These are phyloP conservation scores for Donacobius atricapilla DNA, from an alignment of 2,113 vertebrate species.

Conservation along the genomic window DNA sequence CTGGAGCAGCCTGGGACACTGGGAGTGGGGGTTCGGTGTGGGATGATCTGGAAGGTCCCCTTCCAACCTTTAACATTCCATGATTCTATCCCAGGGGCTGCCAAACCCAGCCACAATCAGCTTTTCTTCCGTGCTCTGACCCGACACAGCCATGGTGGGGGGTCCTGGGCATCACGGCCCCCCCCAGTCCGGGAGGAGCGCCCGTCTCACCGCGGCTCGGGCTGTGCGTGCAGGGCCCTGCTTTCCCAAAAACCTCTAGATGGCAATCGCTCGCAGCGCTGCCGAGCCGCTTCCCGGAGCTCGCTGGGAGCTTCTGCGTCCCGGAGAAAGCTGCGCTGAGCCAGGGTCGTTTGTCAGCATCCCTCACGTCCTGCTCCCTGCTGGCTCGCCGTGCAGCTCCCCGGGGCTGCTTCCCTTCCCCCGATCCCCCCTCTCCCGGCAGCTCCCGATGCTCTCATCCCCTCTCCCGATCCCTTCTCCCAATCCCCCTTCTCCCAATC, in stretches of 20 bases:
- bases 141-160: fast-evolving
- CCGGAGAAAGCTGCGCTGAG: fast-evolving
- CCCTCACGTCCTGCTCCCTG: background rate
- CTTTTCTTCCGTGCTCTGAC: fast-evolving
- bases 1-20: fast-evolving
- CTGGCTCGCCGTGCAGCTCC: fast-evolving
- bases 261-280: constrained; percentile 14
- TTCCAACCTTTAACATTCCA: background rate
- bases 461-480: background rate
- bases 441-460: too few relatives aligned
- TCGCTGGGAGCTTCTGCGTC: fast-evolving
- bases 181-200: background rate
- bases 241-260: background rate
- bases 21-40: background rate
- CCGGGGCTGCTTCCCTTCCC: background rate
- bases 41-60: too few relatives aligned
- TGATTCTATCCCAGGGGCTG: background rate
- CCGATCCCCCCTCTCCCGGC: fast-evolving
- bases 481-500: background rate
- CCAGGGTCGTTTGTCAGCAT: fast-evolving
- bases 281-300: background rate
- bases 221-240: fast-evolving
- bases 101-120: background rate
- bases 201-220: fast-evolving
- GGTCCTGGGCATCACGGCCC: fast-evolving